phyloP scores from a whole-genome alignment of 2,797 vertebrate species.

The Parotocinclus haroldoi region DNA sequence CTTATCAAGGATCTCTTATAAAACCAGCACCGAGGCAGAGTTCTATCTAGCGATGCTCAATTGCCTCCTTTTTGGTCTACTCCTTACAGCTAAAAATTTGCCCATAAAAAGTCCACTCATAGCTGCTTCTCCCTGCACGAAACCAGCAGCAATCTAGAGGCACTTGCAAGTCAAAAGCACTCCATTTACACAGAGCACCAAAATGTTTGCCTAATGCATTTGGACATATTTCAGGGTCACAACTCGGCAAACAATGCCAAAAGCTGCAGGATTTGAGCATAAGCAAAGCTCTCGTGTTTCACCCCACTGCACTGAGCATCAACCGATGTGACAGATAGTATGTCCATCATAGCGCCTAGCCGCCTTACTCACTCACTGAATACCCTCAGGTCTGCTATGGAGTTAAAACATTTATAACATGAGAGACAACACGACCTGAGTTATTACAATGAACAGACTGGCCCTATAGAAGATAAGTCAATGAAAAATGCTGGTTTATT shows the following conservation, averaged over 20 bases:
- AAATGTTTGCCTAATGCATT: neutral
- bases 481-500: no score
- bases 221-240: constrained; percentile 28
- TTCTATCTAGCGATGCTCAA: constrained; percentile 8
- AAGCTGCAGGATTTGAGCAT: neutral
- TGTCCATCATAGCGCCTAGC: neutral
- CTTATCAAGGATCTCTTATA: constrained; percentile 14
- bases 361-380: no score
- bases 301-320: constrained; percentile 9
- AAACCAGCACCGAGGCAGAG: constrained; percentile 2
- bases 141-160: constrained; percentile 4
- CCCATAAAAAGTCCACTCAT: constrained; percentile 3
- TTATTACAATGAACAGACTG: no score
- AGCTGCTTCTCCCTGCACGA: neutral
- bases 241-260: constrained; percentile 14
- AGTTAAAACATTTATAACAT: no score
- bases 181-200: constrained; percentile 13
- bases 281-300: constrained; percentile 4
- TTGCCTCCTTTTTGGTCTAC: constrained; percentile 18
- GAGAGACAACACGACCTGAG: no score
- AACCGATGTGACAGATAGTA: constrained; percentile 9
- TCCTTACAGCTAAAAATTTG: constrained; percentile 23
- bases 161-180: constrained; percentile 19
- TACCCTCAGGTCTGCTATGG: no score
- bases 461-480: no score